Conservation (phyloP, 92 coral and sea anemone genomes). For the Actinostola sp. region DNA sequence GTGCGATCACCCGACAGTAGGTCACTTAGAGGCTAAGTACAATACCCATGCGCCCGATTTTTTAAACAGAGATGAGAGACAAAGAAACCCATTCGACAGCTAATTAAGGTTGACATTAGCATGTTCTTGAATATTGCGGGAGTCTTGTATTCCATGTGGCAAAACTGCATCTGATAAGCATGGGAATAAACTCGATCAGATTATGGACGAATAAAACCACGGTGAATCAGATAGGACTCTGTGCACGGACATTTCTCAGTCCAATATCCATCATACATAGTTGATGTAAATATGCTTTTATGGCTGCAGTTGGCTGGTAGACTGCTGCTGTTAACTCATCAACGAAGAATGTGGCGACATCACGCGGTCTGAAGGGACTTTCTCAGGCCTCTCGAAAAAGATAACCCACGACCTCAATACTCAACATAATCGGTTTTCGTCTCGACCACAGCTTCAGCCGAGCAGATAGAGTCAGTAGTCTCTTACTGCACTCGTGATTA, state of each 20-base stretch:
- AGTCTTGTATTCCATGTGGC: conserved; percentile 25
- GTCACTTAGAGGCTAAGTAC: no score
- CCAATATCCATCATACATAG: conserved; percentile 7
- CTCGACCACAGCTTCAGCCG: conserved; percentile 7
- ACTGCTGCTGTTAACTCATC: conserved; percentile 20
- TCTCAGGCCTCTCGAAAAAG: conserved; percentile 21
- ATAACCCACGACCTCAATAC: conserved; percentile 26
- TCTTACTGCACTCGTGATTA: not conserved
- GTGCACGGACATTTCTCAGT: not conserved
- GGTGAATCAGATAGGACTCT: conserved; percentile 28
- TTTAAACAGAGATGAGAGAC: conserved; percentile 19
- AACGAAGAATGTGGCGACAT: not conserved
- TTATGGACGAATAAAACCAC: conserved; percentile 3
- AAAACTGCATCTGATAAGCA: conserved; percentile 33
- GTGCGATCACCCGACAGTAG: not conserved
- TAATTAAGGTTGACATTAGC: conserved; percentile 13
- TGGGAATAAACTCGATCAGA: conserved; percentile 15
- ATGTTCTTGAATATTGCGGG: conserved; percentile 15
- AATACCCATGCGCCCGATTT: not conserved
- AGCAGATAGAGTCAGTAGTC: not conserved
- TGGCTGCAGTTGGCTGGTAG: no score
- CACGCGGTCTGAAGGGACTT: conserved; percentile 5
- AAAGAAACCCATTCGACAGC: conserved; percentile 5
- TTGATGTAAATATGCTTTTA: not conserved
- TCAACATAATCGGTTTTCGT: conserved; percentile 17